Conservation (phyloP, 2,888 invertebrate species). For the Oscheius onirici region DNA sequence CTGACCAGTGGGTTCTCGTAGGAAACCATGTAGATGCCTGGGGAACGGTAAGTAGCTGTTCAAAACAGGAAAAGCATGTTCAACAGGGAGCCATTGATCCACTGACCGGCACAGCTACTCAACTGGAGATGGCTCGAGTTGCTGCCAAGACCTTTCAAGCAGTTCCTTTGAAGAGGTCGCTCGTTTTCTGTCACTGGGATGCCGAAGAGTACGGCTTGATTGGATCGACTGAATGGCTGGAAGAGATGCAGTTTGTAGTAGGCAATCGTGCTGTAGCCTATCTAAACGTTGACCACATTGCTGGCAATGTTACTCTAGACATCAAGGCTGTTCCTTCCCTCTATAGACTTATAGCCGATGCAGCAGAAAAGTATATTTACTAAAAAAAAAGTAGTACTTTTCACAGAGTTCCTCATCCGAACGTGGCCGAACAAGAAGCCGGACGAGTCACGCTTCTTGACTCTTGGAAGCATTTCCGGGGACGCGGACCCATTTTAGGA, state of each 20-base stretch:
- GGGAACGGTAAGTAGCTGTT: constrained; percentile 65
- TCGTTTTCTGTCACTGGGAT: constrained; percentile 74
- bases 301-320: constrained; percentile 47
- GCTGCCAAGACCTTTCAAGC: constrained; percentile 11
- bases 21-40: constrained; percentile 76
- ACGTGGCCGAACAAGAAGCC: constrained; percentile 27
- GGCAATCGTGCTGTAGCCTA: constrained; percentile 48
- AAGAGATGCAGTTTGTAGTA: constrained; percentile 63
- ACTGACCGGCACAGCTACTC: constrained; percentile 74
- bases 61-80: constrained; percentile 36
- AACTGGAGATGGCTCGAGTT: constrained; percentile 72
- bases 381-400: background rate
- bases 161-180: constrained; percentile 61
- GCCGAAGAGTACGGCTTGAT: constrained; percentile 74
- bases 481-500: constrained; percentile 37
- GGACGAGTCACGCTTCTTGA: constrained; percentile 43
- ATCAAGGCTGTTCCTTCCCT: constrained; percentile 47
- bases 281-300: constrained; percentile 59
- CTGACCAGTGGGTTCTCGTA: constrained; percentile 75
- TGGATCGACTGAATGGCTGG: constrained; percentile 75
- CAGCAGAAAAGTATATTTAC: constrained; percentile 37
- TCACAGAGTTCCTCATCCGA: constrained; percentile 41
- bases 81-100: constrained; percentile 74
- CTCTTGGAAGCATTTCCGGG: constrained; percentile 45
- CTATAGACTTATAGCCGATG: constrained; percentile 41